These are phyloP conservation scores for Orthosia incerta DNA, from an alignment of 2,888 invertebrate species.

Conservation along the genomic window DNA sequence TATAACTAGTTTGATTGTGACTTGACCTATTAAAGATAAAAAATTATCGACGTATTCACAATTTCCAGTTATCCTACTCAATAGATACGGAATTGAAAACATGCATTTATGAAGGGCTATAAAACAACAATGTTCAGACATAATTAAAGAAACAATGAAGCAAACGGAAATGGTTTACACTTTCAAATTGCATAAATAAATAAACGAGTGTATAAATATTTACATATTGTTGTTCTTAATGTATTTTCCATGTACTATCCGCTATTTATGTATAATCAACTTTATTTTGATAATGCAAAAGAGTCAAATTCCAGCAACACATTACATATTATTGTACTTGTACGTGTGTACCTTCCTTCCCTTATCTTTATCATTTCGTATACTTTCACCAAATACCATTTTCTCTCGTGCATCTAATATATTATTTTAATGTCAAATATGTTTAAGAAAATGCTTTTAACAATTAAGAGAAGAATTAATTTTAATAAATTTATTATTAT, in stretches of 20 bases:
- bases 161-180: constrained; percentile 49
- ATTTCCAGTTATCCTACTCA: neutral
- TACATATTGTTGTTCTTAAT: constrained; percentile 29
- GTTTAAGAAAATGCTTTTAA: too few relatives aligned
- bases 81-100: constrained; percentile 10
- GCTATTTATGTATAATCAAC: neutral
- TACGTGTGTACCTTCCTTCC: neutral
- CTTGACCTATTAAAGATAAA: neutral
- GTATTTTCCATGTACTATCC: constrained; percentile 33
- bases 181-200: constrained; percentile 53
- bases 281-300: neutral
- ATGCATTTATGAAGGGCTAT: constrained; percentile 3
- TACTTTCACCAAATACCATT: neutral
- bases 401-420: too few relatives aligned
- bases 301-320: neutral
- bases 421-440: too few relatives aligned
- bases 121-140: constrained; percentile 16
- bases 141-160: constrained; percentile 34
- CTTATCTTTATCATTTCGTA: neutral
- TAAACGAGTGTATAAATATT: constrained; percentile 42
- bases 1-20: neutral
- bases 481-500: neutral
- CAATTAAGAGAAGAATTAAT: too few relatives aligned
- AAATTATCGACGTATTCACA: neutral
- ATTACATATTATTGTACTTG: too few relatives aligned